Base-by-base conservation (phyloP, 2,113 vertebrate genomes). In the Eurystomus gularis region DNA sequence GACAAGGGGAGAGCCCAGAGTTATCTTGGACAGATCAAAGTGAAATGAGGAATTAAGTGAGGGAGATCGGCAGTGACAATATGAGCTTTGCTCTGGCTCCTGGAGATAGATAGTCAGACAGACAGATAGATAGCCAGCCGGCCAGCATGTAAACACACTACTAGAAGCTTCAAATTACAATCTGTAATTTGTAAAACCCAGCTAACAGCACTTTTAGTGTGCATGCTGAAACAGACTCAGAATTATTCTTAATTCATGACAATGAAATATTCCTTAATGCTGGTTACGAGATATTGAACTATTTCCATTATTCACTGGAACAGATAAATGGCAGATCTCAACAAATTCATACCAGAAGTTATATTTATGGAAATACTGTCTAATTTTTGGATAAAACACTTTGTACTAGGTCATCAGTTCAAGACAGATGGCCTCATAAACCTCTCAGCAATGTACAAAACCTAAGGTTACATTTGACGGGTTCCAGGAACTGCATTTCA, bases 391-490 rank as follows among this genome's bases (percentile, higher is more conserved):
- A 89, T 35, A 96, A 96, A 87, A 61, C 24, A 52, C 37, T 87
- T 76, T 82, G 61, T 76, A 54, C 72, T 46, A 21, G 76, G 81
- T 82, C 93, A 70, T 8, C 48, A 15, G 65, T 82, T 89, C 62
- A 82, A 89, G 80, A 89, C 90, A 93, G 70, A 90, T 82, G 78
- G 91, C 73, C 86, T 91, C 93, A 86, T 94, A 94, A 97, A 89
- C 64, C 60, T 88, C 81, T 93, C 90, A 90, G 77, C 71, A 93
- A 83, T 7, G 17, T 75, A 58, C 73, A 95, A 97, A 96, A 86
- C 42, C 82, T 68, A 60, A 66, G 51, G 68, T 89, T 94, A 23
- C 71, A 66, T 64, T 64, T 83, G 91, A 75, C 8, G 39, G 69
- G 52, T 87, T 93, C 80, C 93, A 93, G 88, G 79, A 83, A 49